phyloP scores from a whole-genome alignment of 2,113 vertebrate genomes.

The Isurus oxyrinchus region DNA sequence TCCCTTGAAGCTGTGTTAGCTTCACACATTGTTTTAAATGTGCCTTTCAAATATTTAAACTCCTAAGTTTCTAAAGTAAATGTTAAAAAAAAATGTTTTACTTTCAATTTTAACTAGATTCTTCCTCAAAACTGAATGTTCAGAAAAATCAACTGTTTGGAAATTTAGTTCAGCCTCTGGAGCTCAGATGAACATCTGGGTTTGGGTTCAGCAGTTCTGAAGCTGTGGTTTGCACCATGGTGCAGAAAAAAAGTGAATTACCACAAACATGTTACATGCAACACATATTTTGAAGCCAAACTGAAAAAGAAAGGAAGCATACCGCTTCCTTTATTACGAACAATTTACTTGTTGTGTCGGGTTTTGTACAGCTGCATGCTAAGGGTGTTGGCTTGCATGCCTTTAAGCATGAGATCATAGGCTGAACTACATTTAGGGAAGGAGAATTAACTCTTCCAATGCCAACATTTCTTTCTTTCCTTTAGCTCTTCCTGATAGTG shows the following conservation, averaged over 20 bases:
- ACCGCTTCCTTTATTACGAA: constrained; percentile 6
- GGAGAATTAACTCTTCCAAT: constrained; percentile 12
- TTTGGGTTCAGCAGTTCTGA: not conserved
- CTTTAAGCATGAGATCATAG: constrained; percentile 27
- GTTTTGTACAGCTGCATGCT: constrained; percentile 34
- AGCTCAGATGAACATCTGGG: not conserved
- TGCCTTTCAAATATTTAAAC: not conserved
- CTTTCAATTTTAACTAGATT: not conserved
- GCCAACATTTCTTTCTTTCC: not conserved
- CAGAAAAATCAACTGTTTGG: not conserved
- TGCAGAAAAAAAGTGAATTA: not conserved
- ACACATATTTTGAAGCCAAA: constrained; percentile 25
- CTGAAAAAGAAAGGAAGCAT: constrained; percentile 31
- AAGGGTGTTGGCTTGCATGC: constrained; percentile 36
- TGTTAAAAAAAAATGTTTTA: not conserved
- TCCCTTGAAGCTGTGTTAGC: not conserved
- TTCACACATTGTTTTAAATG: not conserved
- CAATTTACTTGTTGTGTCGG: constrained; percentile 23
- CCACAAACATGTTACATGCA: constrained; percentile 25
- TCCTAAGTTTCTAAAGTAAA: not conserved
- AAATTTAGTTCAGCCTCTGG: not conserved
- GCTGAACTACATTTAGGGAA: constrained; percentile 9
- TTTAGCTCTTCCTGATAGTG: not conserved
- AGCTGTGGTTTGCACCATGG: constrained; percentile 6
- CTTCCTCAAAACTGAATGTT: not conserved